A percentile compares a stretch with the other conserved stretches of the same genome.
phyloP scores from a whole-genome alignment of 2,113 vertebrate genomes.

The Lepisosteus oculatus region DNA sequence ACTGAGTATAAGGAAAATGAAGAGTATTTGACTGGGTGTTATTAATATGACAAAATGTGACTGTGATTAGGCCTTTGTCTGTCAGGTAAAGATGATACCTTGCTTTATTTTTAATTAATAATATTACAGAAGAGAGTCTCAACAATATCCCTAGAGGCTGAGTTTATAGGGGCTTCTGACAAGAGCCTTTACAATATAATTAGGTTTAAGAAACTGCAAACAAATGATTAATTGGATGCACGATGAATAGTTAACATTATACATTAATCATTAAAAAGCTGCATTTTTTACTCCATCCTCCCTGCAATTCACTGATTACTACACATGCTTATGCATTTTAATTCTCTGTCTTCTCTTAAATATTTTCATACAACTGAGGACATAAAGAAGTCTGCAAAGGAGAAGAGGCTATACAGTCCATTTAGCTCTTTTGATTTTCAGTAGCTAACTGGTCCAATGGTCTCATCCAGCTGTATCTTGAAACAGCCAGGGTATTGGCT shows the following conservation, averaged over 20 bases:
- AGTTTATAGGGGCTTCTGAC: constrained; percentile 17
- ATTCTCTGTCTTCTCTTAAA: background rate
- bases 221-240: constrained; percentile 21
- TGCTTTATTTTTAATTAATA: constrained; percentile 17
- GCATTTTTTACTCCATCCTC: constrained; percentile 4
- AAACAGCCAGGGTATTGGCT: too few relatives aligned
- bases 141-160: background rate
- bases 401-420: too few relatives aligned
- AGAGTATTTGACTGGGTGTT: background rate
- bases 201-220: constrained; percentile 5
- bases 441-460: too few relatives aligned
- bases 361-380: background rate
- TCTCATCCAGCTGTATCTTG: too few relatives aligned
- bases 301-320: constrained; percentile 12
- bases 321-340: constrained; percentile 6
- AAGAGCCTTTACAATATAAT: constrained; percentile 18
- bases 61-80: background rate
- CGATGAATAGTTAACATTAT: constrained; percentile 12
- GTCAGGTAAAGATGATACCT: constrained; percentile 1
- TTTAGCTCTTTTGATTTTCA: too few relatives aligned
- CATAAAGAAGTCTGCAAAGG: too few relatives aligned
- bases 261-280: constrained; percentile 17
- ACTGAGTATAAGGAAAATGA: constrained; percentile 13
- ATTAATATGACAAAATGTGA: background rate
- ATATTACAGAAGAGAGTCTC: constrained; percentile 1